Base-by-base conservation (phyloP, 2,797 vertebrate species). In the Sebastiscus tertius region DNA sequence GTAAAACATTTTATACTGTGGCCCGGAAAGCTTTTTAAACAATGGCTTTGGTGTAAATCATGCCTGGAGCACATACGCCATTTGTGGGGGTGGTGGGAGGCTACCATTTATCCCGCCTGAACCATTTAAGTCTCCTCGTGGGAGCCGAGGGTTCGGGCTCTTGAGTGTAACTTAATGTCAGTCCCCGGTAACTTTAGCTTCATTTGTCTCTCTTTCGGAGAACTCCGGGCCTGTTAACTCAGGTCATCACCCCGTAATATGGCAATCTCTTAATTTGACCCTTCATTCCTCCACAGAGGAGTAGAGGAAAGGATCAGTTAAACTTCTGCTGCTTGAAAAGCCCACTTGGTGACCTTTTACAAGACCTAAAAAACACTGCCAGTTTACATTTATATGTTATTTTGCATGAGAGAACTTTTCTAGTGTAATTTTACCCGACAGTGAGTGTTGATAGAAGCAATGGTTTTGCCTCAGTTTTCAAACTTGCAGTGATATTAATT, bases 1-100 rank as follows among this genome's bases (percentile, higher is more conserved):
- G 84, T 94, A 91, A 94, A 95, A 91, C 90, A 92, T 94, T 95
- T 94, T 87, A 93, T 92, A 85, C 87, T 34, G 83, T 29, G 86
- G 87, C 90, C 86, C 84, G 86, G 84, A 91, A 93, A 93, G 87
- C 87, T 86, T 93, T 93, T 95, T 84, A 90, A 94, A 94, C 90
- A 82, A 88, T 91, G 86, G 72, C 87, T 89, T 90, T 85, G 84
- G 85, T 85, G 79, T 95, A 95, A 95, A 95, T 95, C 91, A 93
- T 52, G 83, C 58, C 72, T 82, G 80, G 75, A 91, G 90, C 86
- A 79, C 82, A 88, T 89, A 39, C 73, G 60, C 55, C 42, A 46
- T 83, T 80, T 88, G 83, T 61, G 82, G 85, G 85, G 82, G 83
- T 34, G 80, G 84, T 77, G 87, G 85, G 83, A 89, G 84, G 88